These are phyloP conservation scores for Lepidonotus clava DNA, from an alignment of 2,888 invertebrate genomes.

Conservation along the genomic window DNA sequence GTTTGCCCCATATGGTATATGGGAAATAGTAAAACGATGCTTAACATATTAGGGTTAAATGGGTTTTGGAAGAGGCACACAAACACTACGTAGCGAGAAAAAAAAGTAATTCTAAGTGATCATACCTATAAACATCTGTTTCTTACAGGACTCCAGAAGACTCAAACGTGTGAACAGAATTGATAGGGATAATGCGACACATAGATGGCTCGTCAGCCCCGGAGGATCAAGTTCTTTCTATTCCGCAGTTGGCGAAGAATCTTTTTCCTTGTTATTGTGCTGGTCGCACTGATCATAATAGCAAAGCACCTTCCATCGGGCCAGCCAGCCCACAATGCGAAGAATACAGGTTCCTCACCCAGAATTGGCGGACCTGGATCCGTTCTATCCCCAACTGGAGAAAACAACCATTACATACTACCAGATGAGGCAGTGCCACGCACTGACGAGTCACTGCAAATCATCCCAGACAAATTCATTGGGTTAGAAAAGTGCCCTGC, in stretches of 20 bases:
- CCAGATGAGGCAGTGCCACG: constrained; percentile 17
- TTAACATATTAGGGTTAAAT: no score
- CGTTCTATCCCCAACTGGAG: neutral
- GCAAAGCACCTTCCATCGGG: neutral
- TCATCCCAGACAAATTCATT: constrained; percentile 51
- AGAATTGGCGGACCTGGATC: neutral
- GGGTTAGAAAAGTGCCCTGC: constrained; percentile 55
- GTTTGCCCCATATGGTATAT: no score
- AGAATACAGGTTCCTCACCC: neutral
- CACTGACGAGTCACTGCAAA: neutral
- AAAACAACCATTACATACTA: constrained; percentile 23
- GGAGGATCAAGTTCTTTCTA: neutral
- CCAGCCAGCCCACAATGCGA: neutral
- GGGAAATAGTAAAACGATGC: no score
- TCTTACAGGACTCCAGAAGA: no score
- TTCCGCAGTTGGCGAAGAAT: constrained; percentile 31
- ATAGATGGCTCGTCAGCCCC: constrained; percentile 7
- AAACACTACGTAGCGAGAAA: no score
- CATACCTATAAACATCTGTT: no score
- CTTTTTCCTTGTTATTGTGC: neutral
- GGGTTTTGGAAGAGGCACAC: no score
- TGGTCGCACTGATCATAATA: neutral
- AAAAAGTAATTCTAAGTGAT: no score
- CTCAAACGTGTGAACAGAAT: no score
- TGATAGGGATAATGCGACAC: neutral